Conservation (phyloP, 2,797 vertebrate species). For the Danio kyathit region DNA sequence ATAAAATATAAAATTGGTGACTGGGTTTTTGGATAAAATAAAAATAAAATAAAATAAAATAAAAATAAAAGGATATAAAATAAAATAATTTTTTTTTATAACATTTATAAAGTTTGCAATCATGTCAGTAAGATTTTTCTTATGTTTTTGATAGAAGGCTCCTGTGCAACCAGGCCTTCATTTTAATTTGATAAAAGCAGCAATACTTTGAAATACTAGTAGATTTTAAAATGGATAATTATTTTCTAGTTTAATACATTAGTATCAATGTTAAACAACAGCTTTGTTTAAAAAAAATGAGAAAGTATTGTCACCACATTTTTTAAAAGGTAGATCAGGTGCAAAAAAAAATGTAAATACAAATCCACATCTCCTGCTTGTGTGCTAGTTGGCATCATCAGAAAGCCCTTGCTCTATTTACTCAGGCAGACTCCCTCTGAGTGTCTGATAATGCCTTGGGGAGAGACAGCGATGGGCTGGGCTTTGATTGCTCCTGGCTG, state of each 20-base stretch:
- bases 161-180: background rate
- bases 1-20: too few relatives aligned
- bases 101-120: background rate
- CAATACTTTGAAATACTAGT: background rate
- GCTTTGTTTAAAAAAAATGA: too few relatives aligned
- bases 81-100: too few relatives aligned
- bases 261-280: background rate
- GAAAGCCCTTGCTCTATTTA: conserved; percentile 13
- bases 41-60: too few relatives aligned
- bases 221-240: background rate
- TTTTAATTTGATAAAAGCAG: background rate
- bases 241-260: background rate
- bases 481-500: conserved; percentile 40
- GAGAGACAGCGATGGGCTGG: conserved; percentile 33
- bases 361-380: background rate
- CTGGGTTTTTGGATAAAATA: too few relatives aligned
- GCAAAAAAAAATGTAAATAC: background rate
- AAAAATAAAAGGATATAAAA: too few relatives aligned
- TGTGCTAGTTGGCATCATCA: conserved; percentile 11
- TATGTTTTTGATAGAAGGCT: background rate
- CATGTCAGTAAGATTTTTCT: background rate
- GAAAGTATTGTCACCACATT: too few relatives aligned
- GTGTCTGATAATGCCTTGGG: conserved; percentile 32
- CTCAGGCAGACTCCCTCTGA: conserved; percentile 26
- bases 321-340: background rate